phyloP scores from a whole-genome alignment of 2,888 invertebrate genomes.

The Salpingus planirostris region DNA sequence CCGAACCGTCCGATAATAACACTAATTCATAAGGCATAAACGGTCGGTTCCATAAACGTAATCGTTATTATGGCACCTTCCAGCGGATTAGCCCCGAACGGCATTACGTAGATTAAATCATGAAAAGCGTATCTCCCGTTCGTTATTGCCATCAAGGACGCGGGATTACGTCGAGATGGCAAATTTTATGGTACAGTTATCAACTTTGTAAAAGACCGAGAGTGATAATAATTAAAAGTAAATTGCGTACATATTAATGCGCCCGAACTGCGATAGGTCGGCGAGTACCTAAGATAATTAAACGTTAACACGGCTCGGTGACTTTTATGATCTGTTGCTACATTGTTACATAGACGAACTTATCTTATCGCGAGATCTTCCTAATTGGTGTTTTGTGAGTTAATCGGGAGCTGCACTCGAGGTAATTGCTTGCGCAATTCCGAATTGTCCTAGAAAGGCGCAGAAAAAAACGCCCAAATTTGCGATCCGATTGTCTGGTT shows the following conservation, averaged over 20 bases:
- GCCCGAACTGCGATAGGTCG: too few species aligned
- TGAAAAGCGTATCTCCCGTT: conserved; percentile 6
- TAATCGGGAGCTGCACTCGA: too few species aligned
- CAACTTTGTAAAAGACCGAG: conserved; percentile 4
- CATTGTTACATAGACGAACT: conserved; percentile 7
- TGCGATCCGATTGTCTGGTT: too few species aligned
- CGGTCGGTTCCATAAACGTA: conserved; percentile 12
- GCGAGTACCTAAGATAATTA: conserved; percentile 9
- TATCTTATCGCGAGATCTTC: too few species aligned
- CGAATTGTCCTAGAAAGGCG: too few species aligned
- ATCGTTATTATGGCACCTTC: conserved; percentile 10
- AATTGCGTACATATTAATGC: conserved; percentile 7
- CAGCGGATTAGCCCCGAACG: conserved; percentile 8
- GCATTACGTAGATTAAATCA: conserved; percentile 6
- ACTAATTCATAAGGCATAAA: too few species aligned
- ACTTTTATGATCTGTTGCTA: conserved; percentile 13
- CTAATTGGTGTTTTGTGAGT: too few species aligned
- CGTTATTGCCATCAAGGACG: too few species aligned
- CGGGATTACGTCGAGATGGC: conserved; percentile 4
- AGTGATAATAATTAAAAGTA: too few species aligned
- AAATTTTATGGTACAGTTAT: conserved; percentile 10
- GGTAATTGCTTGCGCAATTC: too few species aligned
- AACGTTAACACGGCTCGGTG: conserved; percentile 12
- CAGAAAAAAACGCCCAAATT: too few species aligned
- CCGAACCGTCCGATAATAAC: too few species aligned